phyloP scores from a whole-genome alignment of 92 coral and sea anemone species.

The Diadumene lineata region DNA sequence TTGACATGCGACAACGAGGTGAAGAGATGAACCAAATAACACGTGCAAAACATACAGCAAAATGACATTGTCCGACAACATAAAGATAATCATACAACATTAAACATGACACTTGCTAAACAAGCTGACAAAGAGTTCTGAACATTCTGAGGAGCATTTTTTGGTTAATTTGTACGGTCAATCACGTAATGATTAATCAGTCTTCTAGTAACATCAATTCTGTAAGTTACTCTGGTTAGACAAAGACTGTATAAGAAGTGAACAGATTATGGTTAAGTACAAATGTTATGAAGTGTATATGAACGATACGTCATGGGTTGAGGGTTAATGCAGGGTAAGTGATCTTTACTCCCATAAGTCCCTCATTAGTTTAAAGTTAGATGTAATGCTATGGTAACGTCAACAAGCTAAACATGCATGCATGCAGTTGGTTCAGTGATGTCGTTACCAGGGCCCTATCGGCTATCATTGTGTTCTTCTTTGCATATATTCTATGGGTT shows the following conservation, averaged over 20 bases:
- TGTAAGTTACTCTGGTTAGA: background rate
- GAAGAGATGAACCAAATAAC: background rate
- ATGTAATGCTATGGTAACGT: background rate
- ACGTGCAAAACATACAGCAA: background rate
- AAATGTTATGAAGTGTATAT: constrained; percentile 3
- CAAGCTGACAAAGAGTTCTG: background rate
- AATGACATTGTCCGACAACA: background rate
- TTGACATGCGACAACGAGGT: constrained; percentile 17
- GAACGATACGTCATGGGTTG: constrained; percentile 12
- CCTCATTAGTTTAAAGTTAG: background rate
- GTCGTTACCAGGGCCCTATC: too few relatives aligned
- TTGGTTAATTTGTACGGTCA: background rate
- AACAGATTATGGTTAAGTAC: constrained; percentile 16
- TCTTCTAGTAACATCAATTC: background rate
- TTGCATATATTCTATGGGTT: too few relatives aligned
- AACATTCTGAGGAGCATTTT: constrained; percentile 35
- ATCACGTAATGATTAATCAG: background rate
- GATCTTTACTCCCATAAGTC: constrained; percentile 2
- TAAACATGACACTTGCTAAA: background rate
- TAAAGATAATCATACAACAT: background rate
- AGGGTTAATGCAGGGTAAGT: background rate
- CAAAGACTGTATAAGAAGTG: constrained; percentile 3
- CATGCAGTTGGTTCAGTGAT: constrained; percentile 7
- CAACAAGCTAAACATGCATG: constrained; percentile 3
- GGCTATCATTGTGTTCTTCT: too few relatives aligned